Conservation (phyloP, 2,113 vertebrate genomes). For the Chauna torquata region DNA sequence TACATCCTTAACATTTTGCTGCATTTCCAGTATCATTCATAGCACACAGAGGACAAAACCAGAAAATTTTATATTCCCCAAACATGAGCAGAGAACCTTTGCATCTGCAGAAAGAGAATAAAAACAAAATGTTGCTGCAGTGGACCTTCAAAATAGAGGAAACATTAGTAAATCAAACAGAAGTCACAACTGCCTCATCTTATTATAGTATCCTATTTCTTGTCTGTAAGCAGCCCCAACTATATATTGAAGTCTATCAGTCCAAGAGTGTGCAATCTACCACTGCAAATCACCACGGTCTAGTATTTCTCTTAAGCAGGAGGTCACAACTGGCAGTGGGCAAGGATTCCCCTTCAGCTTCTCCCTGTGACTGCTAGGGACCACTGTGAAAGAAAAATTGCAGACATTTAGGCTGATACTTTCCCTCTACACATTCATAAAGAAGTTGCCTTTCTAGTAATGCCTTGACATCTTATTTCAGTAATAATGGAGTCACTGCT, state of each 20-base stretch:
- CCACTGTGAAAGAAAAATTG: background rate
- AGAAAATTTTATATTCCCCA: background rate
- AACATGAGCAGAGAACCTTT: background rate
- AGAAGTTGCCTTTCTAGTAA: too few species aligned
- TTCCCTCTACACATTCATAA: background rate
- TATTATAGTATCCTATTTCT: background rate
- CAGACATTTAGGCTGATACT: background rate
- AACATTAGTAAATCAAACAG: background rate
- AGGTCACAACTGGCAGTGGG: background rate
- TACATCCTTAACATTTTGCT: background rate
- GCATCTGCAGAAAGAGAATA: background rate
- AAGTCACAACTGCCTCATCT: too few species aligned
- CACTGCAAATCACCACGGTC: background rate
- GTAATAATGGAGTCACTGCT: background rate
- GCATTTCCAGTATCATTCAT: background rate
- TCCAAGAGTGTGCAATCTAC: fast-evolving
- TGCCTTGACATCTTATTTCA: background rate
- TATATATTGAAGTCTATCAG: background rate
- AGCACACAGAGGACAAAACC: background rate
- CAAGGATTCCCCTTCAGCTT: background rate
- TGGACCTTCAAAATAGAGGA: background rate
- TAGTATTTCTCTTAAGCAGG: fast-evolving
- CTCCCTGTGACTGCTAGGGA: background rate
- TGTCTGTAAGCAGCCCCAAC: background rate
- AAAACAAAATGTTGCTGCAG: background rate